A percentile compares a stretch with the other conserved stretches of the same genome.
Conservation (phyloP, 2,797 vertebrate species). For the Scomberomorus guttatus region DNA sequence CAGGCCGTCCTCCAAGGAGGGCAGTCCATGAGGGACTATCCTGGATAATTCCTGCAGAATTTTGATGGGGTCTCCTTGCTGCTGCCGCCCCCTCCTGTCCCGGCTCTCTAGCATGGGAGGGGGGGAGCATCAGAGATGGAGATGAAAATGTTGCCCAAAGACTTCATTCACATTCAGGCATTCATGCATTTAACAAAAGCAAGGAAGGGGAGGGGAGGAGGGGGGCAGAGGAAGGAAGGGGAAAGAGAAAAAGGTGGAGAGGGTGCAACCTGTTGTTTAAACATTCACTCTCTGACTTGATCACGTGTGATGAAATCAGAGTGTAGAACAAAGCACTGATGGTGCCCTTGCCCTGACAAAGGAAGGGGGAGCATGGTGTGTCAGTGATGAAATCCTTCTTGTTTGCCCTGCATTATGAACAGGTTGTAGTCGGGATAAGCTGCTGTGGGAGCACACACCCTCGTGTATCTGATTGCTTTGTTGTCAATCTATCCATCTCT, state of each 20-base stretch:
- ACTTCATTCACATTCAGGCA: constrained; percentile 61
- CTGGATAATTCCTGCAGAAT: constrained; percentile 58
- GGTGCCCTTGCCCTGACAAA: constrained; percentile 59
- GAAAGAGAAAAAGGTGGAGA: constrained; percentile 21
- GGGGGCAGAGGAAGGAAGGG: constrained; percentile 1
- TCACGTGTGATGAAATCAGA: constrained; percentile 56
- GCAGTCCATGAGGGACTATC: constrained; percentile 51
- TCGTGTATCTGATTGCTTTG: constrained; percentile 71
- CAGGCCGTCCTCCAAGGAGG: constrained; percentile 63
- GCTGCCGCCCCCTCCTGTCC: neutral
- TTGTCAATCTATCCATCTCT: constrained; percentile 80
- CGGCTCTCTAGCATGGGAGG: neutral
- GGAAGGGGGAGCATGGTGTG: constrained; percentile 27
- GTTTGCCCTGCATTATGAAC: constrained; percentile 64
- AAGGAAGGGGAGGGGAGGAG: neutral
- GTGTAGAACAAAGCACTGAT: constrained; percentile 55
- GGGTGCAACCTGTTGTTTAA: constrained; percentile 65
- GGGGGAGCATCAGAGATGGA: constrained; percentile 45
- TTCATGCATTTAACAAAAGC: constrained; percentile 60
- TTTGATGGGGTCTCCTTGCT: constrained; percentile 56
- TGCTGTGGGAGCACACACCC: constrained; percentile 50
- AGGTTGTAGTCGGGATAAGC: constrained; percentile 53
- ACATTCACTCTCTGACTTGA: constrained; percentile 58
- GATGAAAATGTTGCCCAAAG: constrained; percentile 57
- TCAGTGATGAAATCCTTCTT: constrained; percentile 70